Conservation (phyloP, 2,113 vertebrate genomes). For the Ceyx melanurus region DNA sequence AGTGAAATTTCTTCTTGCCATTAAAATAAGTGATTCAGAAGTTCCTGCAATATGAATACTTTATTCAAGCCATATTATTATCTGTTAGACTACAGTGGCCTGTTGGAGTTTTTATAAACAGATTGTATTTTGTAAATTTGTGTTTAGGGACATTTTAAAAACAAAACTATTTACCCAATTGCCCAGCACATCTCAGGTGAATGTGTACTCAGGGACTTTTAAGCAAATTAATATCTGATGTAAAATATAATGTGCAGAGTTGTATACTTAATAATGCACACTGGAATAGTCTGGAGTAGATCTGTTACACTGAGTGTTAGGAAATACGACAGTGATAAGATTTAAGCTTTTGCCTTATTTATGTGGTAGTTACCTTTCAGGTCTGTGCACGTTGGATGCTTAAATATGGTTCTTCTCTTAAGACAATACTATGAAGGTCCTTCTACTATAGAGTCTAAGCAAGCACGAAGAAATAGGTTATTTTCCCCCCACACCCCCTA, state of each 20-base stretch:
- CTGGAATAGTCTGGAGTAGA: slow-evolving; percentile 30
- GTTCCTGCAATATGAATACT: slow-evolving; percentile 24
- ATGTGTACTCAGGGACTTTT: slow-evolving; percentile 62
- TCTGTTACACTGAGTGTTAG: slow-evolving; percentile 51
- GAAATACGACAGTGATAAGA: slow-evolving; percentile 48
- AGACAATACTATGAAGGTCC: neutral
- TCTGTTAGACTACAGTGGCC: slow-evolving; percentile 45
- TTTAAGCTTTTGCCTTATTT: slow-evolving; percentile 40
- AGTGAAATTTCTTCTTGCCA: slow-evolving; percentile 33
- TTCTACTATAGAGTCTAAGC: neutral
- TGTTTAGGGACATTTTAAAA: slow-evolving; percentile 62
- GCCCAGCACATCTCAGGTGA: slow-evolving; percentile 58
- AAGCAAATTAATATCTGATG: slow-evolving; percentile 73
- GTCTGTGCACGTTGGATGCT: neutral
- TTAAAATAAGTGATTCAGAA: slow-evolving; percentile 52
- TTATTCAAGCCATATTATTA: neutral
- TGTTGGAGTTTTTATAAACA: slow-evolving; percentile 58
- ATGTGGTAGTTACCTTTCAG: neutral
- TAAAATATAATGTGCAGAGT: slow-evolving; percentile 46
- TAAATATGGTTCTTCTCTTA: slow-evolving; percentile 15
- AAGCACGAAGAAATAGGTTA: neutral
- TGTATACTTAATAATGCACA: slow-evolving; percentile 58
- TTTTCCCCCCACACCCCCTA: neutral
- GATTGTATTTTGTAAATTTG: slow-evolving; percentile 55
- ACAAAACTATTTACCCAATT: slow-evolving; percentile 55